Evolutionary conservation across 2,113 vertebrate species (phyloP).

Genomic region (Cyanoliseus patagonus): DNA sequence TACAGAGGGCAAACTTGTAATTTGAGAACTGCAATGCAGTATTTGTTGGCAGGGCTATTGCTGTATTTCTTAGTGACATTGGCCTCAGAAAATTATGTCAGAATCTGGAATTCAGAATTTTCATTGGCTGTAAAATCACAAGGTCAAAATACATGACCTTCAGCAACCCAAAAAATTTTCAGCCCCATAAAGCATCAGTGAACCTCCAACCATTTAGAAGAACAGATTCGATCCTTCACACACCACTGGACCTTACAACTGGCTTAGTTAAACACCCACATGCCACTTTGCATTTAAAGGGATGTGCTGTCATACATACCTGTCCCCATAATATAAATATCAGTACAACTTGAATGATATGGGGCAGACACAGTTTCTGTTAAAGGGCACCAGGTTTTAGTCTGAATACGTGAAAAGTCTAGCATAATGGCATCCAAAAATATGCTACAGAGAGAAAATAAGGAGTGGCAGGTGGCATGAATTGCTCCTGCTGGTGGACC

Average conservation of each 20-base stretch:
- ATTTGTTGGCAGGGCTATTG: neutral
- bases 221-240: neutral
- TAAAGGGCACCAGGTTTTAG: neutral
- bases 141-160: neutral
- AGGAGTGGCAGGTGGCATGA: neutral
- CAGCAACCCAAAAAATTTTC: neutral
- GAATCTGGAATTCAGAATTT: neutral
- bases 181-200: neutral
- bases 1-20: neutral
- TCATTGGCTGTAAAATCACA: neutral
- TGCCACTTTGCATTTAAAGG: neutral
- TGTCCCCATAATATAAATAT: neutral
- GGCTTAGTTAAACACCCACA: neutral
- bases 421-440: neutral
- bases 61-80: neutral
- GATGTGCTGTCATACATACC: neutral
- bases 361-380: neutral
- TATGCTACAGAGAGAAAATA: neutral
- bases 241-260: neutral
- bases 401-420: neutral
- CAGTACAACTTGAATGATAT: neutral
- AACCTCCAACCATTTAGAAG: neutral
- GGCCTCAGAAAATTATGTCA: neutral
- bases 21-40: neutral
- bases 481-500: neutral